Base-by-base conservation (phyloP, 1,140 invertebrate genomes). In the Mactra quadrangularis region DNA sequence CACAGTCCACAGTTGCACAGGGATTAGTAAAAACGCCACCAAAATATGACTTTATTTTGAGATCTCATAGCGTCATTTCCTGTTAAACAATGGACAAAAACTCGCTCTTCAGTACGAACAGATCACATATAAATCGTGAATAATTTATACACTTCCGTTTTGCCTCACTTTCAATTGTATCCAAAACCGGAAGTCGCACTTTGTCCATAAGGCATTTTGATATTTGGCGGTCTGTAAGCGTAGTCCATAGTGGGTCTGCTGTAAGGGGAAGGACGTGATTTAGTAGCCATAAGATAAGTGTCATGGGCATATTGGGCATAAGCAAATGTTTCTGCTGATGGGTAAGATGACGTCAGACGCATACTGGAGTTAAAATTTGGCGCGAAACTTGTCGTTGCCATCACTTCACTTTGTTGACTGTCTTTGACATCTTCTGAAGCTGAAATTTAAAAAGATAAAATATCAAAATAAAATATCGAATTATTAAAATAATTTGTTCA, bases 271-370 rank as follows among this genome's bases (percentile, higher is more conserved):
- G 85, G 71, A 33, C 87, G 74, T 22, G 75, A 62, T 71, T 87
- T 87, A 1, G 87, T 53, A 13, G 85, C 83, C 85, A 87, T 86
- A 57, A 87, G 83, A 35, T 87, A 87, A 15, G 87, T 85, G 64
- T 87, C 87, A 50, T 86, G 85, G 38, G 84, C 74, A 57, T 87
- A 87, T 11, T 85, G 85, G 11, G 78, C 81, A 70, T 86, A 87
- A 4, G 81, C 71, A 66, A 82, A 82, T 64, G 57, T 87, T 70
- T 81, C 83, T 57, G 68, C 81, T 41, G 68, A 52, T 4, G 85
- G 66, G 62, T 85, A 86, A 15, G 83, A 82, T 27, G 84, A 33
- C 47, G 86, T 47, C 81, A 86, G 60, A 57, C 86, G 38, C 72
- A 86, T 81, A 31, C 59, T 33, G 84, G 83, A 33, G 57, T 83